Base-by-base conservation (phyloP, 1,140 invertebrate genomes). In the Hyposmocoma kahamanoa region DNA sequence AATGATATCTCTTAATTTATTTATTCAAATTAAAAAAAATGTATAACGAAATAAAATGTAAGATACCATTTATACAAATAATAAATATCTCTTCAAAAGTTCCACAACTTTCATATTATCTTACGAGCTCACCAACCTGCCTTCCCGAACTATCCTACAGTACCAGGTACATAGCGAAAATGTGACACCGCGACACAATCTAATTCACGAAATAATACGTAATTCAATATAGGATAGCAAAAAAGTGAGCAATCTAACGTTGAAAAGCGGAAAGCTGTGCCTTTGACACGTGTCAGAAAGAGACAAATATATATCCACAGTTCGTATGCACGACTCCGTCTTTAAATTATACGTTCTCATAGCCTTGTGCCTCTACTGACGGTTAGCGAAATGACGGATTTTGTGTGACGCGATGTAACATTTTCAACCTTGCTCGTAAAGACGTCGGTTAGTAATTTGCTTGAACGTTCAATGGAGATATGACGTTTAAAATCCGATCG, bases 331-430 rank as follows among this genome's bases (percentile, higher is more conserved):
- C 56, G 69, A 59, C 74, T 78, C 67, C 81, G 81, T 81, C 79
- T 82, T 83, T 82, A 85, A 85, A 85, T 85, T 85, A 85, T 72
- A 85, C 76, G 82, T 85, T 85, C 82, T 85, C 82, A 85, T 85
- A 83, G 82, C 82, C 82, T 85, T 80, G 82, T 76, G 72, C 56
- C 56, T 50, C 28, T 21, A 39, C 57, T 47, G 50, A 44, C 24
- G 26, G 46, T 65, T 56, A 20, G 9, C 20, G 42, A 44, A 81
- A 63, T 15, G 67, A 26, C 62, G 15, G 17, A 73, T 49, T 18
- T 30, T 19, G 18, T 18, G 11, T 34, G 43, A 39, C 15, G 2
- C 5, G 19, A 17, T 30, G 18, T 36, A 19, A 9, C 8, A 70
- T 55, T 64, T 47, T 52, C n/a, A 9, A 53, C 54, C 47, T 47